Evolutionary conservation across 2,113 vertebrate genomes (phyloP), one percentile per base, ranked within the genome.

Genomic region (Brachyistius frenatus): DNA sequence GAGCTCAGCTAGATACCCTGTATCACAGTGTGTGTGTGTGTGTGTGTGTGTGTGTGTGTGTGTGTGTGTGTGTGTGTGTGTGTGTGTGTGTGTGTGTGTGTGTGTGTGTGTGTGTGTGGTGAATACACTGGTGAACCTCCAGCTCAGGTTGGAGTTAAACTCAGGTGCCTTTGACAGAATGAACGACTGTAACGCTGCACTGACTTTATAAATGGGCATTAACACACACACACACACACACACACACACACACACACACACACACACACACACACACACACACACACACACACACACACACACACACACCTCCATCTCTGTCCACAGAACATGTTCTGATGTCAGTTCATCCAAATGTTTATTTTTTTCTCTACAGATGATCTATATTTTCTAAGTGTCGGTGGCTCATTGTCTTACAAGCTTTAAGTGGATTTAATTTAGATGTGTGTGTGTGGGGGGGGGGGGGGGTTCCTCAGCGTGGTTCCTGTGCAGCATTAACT

Each of bases 161-260:
- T 92, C 89, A 89, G 90, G 90, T 88, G 88, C 88, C 88, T 91
- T 90, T 36, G 41, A 80, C 50, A 44, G 62, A 74, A 73, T 67
- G 57, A 76, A 61, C 14, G 62, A 84, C 67, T 81, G 36, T 70
- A 46, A 65, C 37, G 58, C 74, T 90, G 86, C 80, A 75, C 83
- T 89, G 85, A 78, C 50, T 81, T 52, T 50, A 67, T 56, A 52
- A 13, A 16, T 30, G 14, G 73, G 85, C 68, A 64, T 83, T 73
- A 9, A 4, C 46, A 10, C 46, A 49, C 46, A 49, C 46, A 16
- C 47, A 50, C 47, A 13, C 9, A 16, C 9, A 50, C 47, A 16
- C 47, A 50, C 47, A 50, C 9, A 50, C 47, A 23, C 23, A 23
- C 23, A 23, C 23, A 23, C 23, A 23, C 23, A 23, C 23, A 23